Evolutionary conservation across 2,888 invertebrate species (phyloP), one percentile per base, ranked within the genome.

Genomic region (Osmoderma eremita): DNA sequence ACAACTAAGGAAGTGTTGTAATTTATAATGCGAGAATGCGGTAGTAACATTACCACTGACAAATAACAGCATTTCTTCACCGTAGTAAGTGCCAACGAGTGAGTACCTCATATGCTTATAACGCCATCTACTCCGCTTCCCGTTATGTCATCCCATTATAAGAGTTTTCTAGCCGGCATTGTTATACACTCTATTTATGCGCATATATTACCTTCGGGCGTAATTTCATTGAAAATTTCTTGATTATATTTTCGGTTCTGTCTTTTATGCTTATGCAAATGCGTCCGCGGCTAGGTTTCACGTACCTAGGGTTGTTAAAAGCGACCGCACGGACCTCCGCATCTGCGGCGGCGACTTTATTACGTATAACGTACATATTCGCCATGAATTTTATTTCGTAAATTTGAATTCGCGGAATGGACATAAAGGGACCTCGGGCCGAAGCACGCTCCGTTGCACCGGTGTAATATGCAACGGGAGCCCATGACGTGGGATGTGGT

Each of bases 391-490:
- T 61, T 61, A 61, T 61, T 61, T 61, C 58, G 45, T 45, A 48
- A 61, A 61, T 61, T 61, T 61, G 58, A 61, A 61, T 61, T 61
- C 30, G 42, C 45, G 45, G 36, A 61, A 61, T 61, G 58, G 45
- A 45, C 58, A 15, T 18, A 61, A 30, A 61, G 58, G 15, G 53
- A 38, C 53, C 17, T 10, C 30, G 30, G 30, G 5, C 30, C 30
- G 30, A 38, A 18, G 12, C 18, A n/a, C 39, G 53, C 17, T 18
- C 38, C 38, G 53, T 8, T 24, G 24, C 13, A 13, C 13, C 50
- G 6, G n/a, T 13, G 50, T 50, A 50, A 50, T 38, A 38, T 53
- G 18, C 38, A 53, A 53, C 38, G 12, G 18, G 53, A 38, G 38
- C 38, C 53, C 18, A 36, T 53, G 38, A 38, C 38, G 53, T 53